Evolutionary conservation across 2,797 vertebrate species (phyloP), one percentile per base, ranked within the genome.

Genomic region (Sebastes umbrosus): DNA sequence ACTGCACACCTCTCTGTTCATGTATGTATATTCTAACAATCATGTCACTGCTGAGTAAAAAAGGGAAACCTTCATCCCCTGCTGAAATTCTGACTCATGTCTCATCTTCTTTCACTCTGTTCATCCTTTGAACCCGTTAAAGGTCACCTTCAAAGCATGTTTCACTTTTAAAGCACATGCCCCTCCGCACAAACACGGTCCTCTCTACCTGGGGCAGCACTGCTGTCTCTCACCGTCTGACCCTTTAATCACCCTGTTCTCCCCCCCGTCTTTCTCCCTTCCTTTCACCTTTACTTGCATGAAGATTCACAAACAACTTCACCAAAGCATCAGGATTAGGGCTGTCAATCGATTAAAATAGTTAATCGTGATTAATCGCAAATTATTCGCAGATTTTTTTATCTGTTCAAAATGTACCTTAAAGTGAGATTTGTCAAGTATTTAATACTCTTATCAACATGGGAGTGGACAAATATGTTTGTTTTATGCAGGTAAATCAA

Each of bases 91-190:
- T 20, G 43, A 54, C 62, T 68, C 55, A 18, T 32, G 34, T 60
- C 46, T 73, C 34, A 1, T 66, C 24, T 67, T 52, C 57, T 76
- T 5, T 67, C 3, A 14, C 36, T 86, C 31, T 43, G 58, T 69
- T 39, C 73, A 52, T 77, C 75, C 70, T 90, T 87, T 91, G 84
- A 90, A 87, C 82, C 75, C 22, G 22, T 34, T 75, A 85, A 91
- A 91, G 80, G 90, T 87, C 88, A 85, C 52, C 67, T 83, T 88
- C 87, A 91, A 91, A 91, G 83, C 54, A 43, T 31, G 63, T 63
- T 83, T 31, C 52, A 71, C 46, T 70, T 80, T 74, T 60, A 68
- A 77, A 55, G 64, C 31, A 43, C 46, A 13, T 13, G 4, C 36
- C 7, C 8, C 18, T 12, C 9, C 4, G 6, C 34, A 36, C 65